phyloP scores from a whole-genome alignment of 2,113 vertebrate genomes.

The Lagopus leucura region DNA sequence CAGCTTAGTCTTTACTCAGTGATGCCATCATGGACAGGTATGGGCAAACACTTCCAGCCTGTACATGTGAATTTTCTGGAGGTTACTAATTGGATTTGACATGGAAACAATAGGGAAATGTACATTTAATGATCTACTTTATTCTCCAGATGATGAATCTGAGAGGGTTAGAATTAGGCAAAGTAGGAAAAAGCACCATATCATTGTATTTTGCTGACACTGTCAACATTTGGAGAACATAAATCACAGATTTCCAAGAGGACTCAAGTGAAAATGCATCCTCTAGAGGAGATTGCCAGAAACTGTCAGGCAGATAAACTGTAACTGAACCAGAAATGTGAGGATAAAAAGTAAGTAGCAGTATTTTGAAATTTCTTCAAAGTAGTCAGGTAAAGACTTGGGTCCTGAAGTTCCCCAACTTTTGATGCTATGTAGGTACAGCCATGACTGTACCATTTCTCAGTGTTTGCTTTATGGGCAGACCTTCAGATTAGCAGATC shows the following conservation, averaged over 20 bases:
- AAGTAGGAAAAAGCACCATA: not conserved
- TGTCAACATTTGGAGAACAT: not conserved
- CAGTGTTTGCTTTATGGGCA: not conserved
- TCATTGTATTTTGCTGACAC: not conserved
- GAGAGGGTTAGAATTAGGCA: not conserved
- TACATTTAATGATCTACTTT: not conserved
- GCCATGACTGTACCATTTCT: no score
- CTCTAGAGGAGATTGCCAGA: not conserved
- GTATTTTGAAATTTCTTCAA: not conserved
- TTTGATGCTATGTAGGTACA: not conserved
- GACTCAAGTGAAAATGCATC: not conserved
- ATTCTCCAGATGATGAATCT: not conserved
- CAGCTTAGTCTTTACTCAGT: not conserved
- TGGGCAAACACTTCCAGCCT: not conserved
- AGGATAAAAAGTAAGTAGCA: not conserved
- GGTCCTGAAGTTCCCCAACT: not conserved
- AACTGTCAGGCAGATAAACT: not conserved
- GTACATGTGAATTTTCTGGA: not conserved
- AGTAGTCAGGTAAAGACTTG: not conserved
- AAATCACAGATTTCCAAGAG: not conserved
- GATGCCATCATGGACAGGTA: not conserved
- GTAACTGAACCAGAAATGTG: not conserved
- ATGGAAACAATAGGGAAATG: not conserved
- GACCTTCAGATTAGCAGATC: not conserved
- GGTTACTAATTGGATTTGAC: not conserved